Evolutionary conservation across 1,140 invertebrate genomes (phyloP).

Genomic region (Pomacea maculata): DNA sequence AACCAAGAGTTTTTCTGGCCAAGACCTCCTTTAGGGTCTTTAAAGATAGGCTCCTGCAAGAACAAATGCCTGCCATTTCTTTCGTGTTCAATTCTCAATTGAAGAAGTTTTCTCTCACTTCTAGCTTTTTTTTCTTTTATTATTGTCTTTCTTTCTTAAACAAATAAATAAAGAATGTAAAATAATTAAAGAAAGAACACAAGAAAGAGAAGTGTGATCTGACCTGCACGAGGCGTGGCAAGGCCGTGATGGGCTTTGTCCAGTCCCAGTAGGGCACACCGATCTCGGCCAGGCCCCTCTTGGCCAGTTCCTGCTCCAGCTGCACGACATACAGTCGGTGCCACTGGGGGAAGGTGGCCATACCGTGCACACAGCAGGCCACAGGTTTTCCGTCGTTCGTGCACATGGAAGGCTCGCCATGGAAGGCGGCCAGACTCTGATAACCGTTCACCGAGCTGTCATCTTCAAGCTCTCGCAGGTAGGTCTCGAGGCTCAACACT

Average conservation of each 20-base stretch:
- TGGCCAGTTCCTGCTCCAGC: slow-evolving; percentile 25
- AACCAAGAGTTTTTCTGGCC: slow-evolving; percentile 32
- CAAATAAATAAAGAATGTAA: not conserved
- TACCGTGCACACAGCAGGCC: slow-evolving; percentile 39
- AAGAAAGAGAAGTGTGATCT: not conserved
- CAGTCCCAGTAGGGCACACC: slow-evolving; percentile 44
- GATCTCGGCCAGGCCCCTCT: slow-evolving; percentile 11
- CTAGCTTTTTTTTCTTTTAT: not conserved
- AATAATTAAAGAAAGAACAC: not conserved
- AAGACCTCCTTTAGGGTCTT: slow-evolving; percentile 20
- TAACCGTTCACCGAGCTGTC: slow-evolving; percentile 18
- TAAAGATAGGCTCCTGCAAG: slow-evolving; percentile 18
- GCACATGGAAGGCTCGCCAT: slow-evolving; percentile 37
- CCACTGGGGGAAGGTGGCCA: slow-evolving; percentile 39
- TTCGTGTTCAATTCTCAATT: not conserved
- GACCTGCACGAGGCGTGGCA: slow-evolving; percentile 31
- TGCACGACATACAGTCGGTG: slow-evolving; percentile 38
- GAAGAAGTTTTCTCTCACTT: not conserved
- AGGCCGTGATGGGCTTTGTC: slow-evolving; percentile 22
- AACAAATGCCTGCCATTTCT: not conserved
- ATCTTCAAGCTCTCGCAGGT: slow-evolving; percentile 13
- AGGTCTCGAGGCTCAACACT: slow-evolving; percentile 6
- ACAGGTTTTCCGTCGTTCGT: not conserved
- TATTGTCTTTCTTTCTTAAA: not conserved
- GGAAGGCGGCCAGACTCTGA: slow-evolving; percentile 30